A percentile compares a stretch with the other conserved stretches of the same genome.
These are phyloP conservation scores for Elysia crispata DNA, from an alignment of 2,888 invertebrate genomes.

Conservation along the genomic window DNA sequence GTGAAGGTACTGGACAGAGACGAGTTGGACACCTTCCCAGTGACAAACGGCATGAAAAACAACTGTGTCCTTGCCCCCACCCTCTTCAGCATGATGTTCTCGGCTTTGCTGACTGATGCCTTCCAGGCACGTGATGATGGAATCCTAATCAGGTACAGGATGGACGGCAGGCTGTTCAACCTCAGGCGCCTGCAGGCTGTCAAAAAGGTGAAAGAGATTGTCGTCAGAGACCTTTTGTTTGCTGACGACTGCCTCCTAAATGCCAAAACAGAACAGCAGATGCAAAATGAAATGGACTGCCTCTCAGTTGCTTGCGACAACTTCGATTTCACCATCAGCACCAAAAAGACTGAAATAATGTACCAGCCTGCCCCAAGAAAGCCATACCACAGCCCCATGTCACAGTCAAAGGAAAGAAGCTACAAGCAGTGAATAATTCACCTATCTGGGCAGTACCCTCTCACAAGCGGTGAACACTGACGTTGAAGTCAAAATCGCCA, in stretches of 20 bases:
- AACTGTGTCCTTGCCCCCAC: no score
- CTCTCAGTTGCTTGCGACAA: slow-evolving; percentile 12
- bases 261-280: no score
- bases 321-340: no score
- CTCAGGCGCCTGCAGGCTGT: not conserved
- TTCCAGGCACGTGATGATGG: not conserved
- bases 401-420: slow-evolving; percentile 10
- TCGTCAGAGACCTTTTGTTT: slow-evolving; percentile 18
- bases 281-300: not conserved
- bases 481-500: not conserved
- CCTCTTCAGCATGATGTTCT: no score
- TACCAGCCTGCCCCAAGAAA: no score
- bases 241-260: slow-evolving; percentile 25
- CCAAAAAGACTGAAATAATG: no score
- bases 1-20: no score
- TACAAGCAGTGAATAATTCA: not conserved
- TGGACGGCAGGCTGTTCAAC: slow-evolving; percentile 32
- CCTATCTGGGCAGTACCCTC: slow-evolving; percentile 26
- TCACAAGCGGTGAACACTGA: not conserved
- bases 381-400: slow-evolving; percentile 16
- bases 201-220: slow-evolving; percentile 14
- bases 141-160: slow-evolving; percentile 24
- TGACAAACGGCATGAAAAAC: no score
- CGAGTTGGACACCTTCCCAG: no score
- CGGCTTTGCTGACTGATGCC: no score